These are phyloP conservation scores for Apodemia duryi DNA, from an alignment of 2,888 invertebrate genomes.

Conservation along the genomic window DNA sequence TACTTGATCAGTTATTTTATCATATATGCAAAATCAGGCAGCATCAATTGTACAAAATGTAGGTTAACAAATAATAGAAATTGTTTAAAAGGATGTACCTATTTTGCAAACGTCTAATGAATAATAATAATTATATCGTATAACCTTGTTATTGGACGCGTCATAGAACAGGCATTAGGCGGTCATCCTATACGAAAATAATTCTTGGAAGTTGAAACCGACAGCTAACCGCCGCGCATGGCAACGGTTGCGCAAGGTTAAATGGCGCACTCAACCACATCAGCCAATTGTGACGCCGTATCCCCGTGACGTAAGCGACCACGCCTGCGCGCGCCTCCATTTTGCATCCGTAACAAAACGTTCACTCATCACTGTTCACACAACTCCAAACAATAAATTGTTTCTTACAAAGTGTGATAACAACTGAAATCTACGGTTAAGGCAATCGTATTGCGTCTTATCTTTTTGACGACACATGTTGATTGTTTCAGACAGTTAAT, in stretches of 20 bases:
- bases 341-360: slow-evolving; percentile 46
- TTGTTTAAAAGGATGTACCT: background rate
- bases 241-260: slow-evolving; percentile 77
- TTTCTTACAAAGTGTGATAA: slow-evolving; percentile 32
- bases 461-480: slow-evolving; percentile 34
- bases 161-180: slow-evolving; percentile 6
- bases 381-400: slow-evolving; percentile 15
- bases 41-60: background rate
- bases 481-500: slow-evolving; percentile 15
- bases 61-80: background rate
- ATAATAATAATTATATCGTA: background rate
- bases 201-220: slow-evolving; percentile 37
- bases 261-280: slow-evolving; percentile 45
- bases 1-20: background rate
- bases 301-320: slow-evolving; percentile 70
- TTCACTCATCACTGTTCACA: slow-evolving; percentile 33
- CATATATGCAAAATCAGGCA: background rate
- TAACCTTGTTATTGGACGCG: slow-evolving; percentile 3
- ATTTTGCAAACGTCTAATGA: background rate
- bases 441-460: slow-evolving; percentile 36
- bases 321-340: slow-evolving; percentile 78
- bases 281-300: slow-evolving; percentile 53
- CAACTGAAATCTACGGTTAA: slow-evolving; percentile 44
- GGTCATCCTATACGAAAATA: slow-evolving; percentile 15
- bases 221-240: slow-evolving; percentile 53